phyloP scores from a whole-genome alignment of 2,888 invertebrate species.

The Octonoba sinensis region DNA sequence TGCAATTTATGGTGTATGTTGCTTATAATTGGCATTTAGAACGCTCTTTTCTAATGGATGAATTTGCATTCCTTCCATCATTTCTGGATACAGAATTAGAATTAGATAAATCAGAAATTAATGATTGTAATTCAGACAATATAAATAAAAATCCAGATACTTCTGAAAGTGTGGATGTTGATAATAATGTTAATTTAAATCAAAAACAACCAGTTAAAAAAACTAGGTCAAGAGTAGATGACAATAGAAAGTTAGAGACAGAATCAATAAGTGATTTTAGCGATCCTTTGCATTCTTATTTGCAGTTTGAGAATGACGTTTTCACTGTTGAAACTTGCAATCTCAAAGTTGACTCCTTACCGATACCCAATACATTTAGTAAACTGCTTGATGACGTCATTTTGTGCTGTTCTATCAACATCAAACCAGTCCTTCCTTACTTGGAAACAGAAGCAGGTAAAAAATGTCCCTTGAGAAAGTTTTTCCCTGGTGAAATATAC shows the following conservation, averaged over 20 bases:
- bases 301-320: slow-evolving; percentile 72
- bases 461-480: slow-evolving; percentile 80
- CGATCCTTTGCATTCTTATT: slow-evolving; percentile 81
- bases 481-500: slow-evolving; percentile 81
- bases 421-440: slow-evolving; percentile 87
- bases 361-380: slow-evolving; percentile 79
- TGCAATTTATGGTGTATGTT: slow-evolving; percentile 84
- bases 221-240: slow-evolving; percentile 44
- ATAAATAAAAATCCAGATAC: background rate
- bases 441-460: slow-evolving; percentile 87
- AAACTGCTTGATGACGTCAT: slow-evolving; percentile 81
- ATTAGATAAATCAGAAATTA: background rate
- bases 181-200: slow-evolving; percentile 7
- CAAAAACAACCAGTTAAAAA: slow-evolving; percentile 17
- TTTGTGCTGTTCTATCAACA: slow-evolving; percentile 87
- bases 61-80: slow-evolving; percentile 82
- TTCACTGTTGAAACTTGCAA: slow-evolving; percentile 43
- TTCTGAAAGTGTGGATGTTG: too few relatives aligned
- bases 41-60: slow-evolving; percentile 88
- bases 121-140: background rate
- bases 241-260: slow-evolving; percentile 60
- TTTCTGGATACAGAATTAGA: slow-evolving; percentile 31
- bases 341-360: slow-evolving; percentile 65
- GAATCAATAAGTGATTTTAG: slow-evolving; percentile 82
- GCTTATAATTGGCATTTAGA: slow-evolving; percentile 94